Percentiles rank a stretch among this genome's conserved stretches.
phyloP scores from a whole-genome alignment of 2,888 invertebrate genomes.

The Deilephila porcellus region DNA sequence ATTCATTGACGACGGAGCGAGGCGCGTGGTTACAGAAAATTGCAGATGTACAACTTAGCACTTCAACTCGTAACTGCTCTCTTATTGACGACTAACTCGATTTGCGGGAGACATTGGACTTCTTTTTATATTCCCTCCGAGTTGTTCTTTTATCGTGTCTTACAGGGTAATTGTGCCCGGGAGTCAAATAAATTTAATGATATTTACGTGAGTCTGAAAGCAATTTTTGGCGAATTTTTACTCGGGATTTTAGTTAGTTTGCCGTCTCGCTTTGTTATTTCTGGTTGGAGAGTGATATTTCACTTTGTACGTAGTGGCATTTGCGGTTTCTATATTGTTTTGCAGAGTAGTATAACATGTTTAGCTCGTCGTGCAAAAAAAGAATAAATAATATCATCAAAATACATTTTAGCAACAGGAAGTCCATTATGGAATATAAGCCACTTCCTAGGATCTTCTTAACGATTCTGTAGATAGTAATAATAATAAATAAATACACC shows the following conservation, averaged over 20 bases:
- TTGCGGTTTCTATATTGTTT: too few relatives aligned
- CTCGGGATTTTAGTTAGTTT: not conserved
- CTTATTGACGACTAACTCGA: slow-evolving; percentile 26
- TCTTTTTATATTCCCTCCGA: slow-evolving; percentile 18
- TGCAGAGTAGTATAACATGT: too few relatives aligned
- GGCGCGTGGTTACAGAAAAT: not conserved
- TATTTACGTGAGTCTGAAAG: slow-evolving; percentile 9
- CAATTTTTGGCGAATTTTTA: not conserved
- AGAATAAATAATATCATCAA: too few relatives aligned
- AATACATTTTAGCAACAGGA: too few relatives aligned
- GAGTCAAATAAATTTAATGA: slow-evolving; percentile 22
- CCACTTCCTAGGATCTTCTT: too few relatives aligned
- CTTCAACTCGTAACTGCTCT: slow-evolving; percentile 12
- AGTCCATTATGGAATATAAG: too few relatives aligned
- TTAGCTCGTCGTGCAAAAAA: too few relatives aligned
- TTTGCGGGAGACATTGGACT: slow-evolving; percentile 21
- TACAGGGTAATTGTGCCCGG: slow-evolving; percentile 26
- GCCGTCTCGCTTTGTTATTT: not conserved
- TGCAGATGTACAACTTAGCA: slow-evolving; percentile 18
- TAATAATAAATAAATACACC: too few relatives aligned
- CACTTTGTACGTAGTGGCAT: too few relatives aligned
- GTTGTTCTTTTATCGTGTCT: slow-evolving; percentile 6
- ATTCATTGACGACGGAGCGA: not conserved
- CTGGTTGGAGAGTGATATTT: not conserved
- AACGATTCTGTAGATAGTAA: too few relatives aligned